Percentiles rank a stretch among this genome's conserved stretches.
phyloP scores from a whole-genome alignment of 1,140 invertebrate species.

The Bombus terrestris region DNA sequence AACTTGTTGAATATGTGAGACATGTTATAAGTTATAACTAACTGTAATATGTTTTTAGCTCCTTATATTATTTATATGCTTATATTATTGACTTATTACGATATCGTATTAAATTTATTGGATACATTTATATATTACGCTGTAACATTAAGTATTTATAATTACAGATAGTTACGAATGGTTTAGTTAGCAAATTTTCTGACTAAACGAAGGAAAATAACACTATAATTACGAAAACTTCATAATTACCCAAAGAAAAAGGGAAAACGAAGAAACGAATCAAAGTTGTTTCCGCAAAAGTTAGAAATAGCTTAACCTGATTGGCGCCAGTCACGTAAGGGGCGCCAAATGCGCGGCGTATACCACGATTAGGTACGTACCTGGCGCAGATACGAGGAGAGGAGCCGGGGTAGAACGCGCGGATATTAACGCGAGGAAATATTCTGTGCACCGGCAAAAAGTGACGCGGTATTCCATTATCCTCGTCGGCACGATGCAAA shows the following conservation, averaged over 20 bases:
- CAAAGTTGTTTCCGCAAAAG: neutral
- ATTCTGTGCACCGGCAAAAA: slow-evolving; percentile 77
- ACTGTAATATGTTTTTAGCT: neutral
- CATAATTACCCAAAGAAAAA: neutral
- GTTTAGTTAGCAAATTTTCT: neutral
- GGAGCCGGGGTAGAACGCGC: slow-evolving; percentile 63
- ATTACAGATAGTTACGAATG: neutral
- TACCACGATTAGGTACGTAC: slow-evolving; percentile 53
- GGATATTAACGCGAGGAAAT: slow-evolving; percentile 77
- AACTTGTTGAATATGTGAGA: neutral
- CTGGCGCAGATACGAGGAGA: slow-evolving; percentile 49
- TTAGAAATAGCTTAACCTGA: neutral
- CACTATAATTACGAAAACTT: neutral
- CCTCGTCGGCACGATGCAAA: slow-evolving; percentile 77
- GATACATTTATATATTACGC: no score
- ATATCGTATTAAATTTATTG: no score
- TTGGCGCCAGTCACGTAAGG: slow-evolving; percentile 8
- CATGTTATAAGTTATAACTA: no score
- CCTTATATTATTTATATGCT: no score
- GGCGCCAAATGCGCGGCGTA: neutral
- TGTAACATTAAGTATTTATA: neutral
- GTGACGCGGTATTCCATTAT: slow-evolving; percentile 79
- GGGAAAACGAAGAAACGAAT: neutral
- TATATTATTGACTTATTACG: neutral
- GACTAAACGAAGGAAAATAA: neutral